Base-by-base conservation (phyloP, 2,113 vertebrate genomes). In the Aegotheles bennettii region DNA sequence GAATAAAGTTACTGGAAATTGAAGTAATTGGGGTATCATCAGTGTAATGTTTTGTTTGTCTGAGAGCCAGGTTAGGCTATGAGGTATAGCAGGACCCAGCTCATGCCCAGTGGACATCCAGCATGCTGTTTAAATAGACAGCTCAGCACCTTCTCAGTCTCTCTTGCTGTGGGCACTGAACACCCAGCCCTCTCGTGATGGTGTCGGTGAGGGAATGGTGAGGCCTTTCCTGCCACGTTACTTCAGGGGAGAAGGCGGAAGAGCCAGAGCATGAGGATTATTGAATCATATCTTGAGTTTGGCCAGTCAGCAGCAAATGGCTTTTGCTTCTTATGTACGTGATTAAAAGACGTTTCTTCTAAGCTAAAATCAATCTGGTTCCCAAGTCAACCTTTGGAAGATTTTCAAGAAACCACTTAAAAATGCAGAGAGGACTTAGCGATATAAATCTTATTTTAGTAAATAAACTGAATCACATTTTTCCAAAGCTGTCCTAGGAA, bases 321-420 rank as follows among this genome's bases (percentile, higher is more conserved):
- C 42, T 45, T 83, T 86, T 84, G 5, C 8, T 78, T 89, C 29
- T 53, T 67, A 60, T 1, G 0, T 78, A 29, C 36, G 78, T 84
- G n/a, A n/a, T 86, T 83, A 77, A 67, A 91, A 78, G 59, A 89
- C 0, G 1, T 56, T 89, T 84, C 60, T 45, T 10, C 51, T 81
- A 51, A 76, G 29, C 50, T 75, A 47, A 40, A 93, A 40, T 50
- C 0, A 90, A 11, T 70, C 59, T 75, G 65, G 31, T 56, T 94
- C 73, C 47, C 6, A 1, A 92, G 45, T 75, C 56, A 87, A 64
- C n/a, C 36, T 80, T 56, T 94, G 90, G 93, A 95, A 87, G 9
- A 75, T 84, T 94, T 96, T 95, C 88, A 95, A 33, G 38, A 87
- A 93, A 87, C 65, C 76, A 81, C 64, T 94, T 96, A 50, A 87